A percentile compares a stretch with the other conserved stretches of the same genome.
phyloP scores from a whole-genome alignment of 2,888 invertebrate species.

The Elgonia sp. region DNA sequence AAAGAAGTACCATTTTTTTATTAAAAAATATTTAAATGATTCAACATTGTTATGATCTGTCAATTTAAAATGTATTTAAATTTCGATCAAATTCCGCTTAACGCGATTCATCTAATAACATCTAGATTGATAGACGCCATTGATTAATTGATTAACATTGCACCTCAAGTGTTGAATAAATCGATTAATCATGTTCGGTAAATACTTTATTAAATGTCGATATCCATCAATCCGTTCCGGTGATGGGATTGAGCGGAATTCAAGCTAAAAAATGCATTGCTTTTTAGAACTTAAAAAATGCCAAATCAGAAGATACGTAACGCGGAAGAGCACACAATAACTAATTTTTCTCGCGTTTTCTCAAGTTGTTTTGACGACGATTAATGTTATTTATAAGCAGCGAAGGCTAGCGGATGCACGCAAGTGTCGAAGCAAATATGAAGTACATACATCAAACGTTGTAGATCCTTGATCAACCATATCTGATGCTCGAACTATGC shows the following conservation, averaged over 20 bases:
- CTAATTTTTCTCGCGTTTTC: conserved; percentile 48
- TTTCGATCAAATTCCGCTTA: conserved; percentile 10
- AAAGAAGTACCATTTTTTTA: too few relatives aligned
- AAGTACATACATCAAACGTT: conserved; percentile 51
- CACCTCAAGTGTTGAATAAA: conserved; percentile 37
- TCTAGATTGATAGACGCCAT: conserved; percentile 24
- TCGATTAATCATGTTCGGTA: conserved; percentile 48
- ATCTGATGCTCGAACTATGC: conserved; percentile 33
- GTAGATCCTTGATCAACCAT: conserved; percentile 52
- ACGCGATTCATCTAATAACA: conserved; percentile 25
- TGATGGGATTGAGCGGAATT: conserved; percentile 3
- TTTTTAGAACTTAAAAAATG: conserved; percentile 17
- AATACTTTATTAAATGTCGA: conserved; percentile 24
- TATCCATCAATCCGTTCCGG: conserved; percentile 13
- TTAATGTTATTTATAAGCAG: conserved; percentile 61
- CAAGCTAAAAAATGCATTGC: conserved; percentile 5
- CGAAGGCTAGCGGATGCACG: conserved; percentile 63
- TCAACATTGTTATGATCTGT: neutral
- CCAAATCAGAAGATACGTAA: conserved; percentile 41
- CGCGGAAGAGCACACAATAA: conserved; percentile 7
- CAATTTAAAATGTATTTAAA: conserved; percentile 23
- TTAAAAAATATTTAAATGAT: neutral
- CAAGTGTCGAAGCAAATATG: conserved; percentile 61
- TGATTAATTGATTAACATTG: conserved; percentile 46
- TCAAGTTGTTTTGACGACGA: conserved; percentile 52